Conservation (phyloP, 1,140 invertebrate species). For the Heliothis subflexa region DNA sequence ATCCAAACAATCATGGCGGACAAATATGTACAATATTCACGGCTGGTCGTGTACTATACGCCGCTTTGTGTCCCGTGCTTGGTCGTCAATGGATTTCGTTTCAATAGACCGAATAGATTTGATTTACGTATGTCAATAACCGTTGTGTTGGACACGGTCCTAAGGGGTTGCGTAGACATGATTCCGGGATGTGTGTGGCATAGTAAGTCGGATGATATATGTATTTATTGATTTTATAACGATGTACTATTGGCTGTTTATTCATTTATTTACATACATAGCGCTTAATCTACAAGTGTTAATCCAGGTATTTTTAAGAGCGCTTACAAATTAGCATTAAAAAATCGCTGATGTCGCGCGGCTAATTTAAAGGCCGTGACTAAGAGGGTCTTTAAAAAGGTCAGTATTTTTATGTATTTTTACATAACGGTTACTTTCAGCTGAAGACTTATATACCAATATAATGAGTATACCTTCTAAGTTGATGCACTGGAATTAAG, state of each 20-base stretch:
- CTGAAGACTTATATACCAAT: too few species aligned
- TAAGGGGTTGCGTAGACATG: conserved; percentile 28
- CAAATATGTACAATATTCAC: conserved; percentile 36
- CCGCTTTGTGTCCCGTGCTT: conserved; percentile 15
- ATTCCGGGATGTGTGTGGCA: conserved; percentile 1
- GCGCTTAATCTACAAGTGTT: too few species aligned
- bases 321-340: too few species aligned
- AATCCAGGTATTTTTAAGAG: too few species aligned
- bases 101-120: conserved; percentile 44
- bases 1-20: conserved; percentile 27
- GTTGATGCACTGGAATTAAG: too few species aligned
- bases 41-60: conserved; percentile 9
- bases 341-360: too few species aligned
- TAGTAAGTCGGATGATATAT: neutral
- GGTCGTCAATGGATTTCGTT: conserved; percentile 33
- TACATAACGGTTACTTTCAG: too few species aligned
- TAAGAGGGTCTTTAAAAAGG: too few species aligned
- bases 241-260: neutral
- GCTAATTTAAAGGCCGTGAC: too few species aligned
- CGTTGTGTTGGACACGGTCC: conserved; percentile 22
- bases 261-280: neutral
- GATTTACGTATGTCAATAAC: conserved; percentile 44
- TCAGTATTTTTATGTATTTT: too few species aligned
- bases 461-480: too few species aligned
- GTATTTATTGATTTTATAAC: neutral